These are phyloP conservation scores for Beaufortia kweichowensis DNA, from an alignment of 2,113 vertebrate species.

Conservation along the genomic window DNA sequence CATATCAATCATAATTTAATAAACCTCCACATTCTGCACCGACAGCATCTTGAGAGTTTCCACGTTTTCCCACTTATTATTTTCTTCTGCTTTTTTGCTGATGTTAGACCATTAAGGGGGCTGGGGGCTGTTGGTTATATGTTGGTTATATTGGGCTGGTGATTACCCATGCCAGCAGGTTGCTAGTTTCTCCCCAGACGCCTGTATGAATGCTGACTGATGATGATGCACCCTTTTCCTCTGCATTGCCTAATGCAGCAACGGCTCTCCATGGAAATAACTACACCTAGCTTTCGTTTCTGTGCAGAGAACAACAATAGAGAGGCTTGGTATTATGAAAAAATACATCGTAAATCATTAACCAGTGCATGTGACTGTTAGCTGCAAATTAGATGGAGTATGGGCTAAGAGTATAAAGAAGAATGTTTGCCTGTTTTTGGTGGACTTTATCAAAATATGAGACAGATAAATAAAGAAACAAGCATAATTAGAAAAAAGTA, in stretches of 20 bases:
- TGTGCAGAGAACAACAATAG: conserved; percentile 8
- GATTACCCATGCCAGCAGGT: conserved; percentile 48
- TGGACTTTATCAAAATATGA: background rate
- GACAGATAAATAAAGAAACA: background rate
- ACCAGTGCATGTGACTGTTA: background rate
- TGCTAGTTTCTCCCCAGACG: conserved; percentile 57
- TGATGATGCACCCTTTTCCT: conserved; percentile 38
- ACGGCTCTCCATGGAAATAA: conserved; percentile 7
- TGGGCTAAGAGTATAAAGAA: background rate
- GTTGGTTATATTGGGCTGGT: conserved; percentile 55
- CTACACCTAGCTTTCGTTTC: background rate
- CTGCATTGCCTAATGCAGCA: background rate
- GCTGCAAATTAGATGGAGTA: background rate
- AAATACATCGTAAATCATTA: conserved; percentile 8
- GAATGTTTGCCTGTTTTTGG: background rate
- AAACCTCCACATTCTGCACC: conserved; percentile 45
- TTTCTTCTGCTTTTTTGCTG: conserved; percentile 38
- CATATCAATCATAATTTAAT: conserved; percentile 52
- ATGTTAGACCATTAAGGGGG: conserved; percentile 68
- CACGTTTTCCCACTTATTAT: conserved; percentile 37
- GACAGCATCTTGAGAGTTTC: conserved; percentile 46
- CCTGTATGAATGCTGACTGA: conserved; percentile 62
- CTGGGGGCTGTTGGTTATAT: conserved; percentile 43
- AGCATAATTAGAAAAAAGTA: background rate
- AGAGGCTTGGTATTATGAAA: conserved; percentile 2